Base-by-base conservation (phyloP, 2,888 invertebrate genomes). In the Limenitis camilla region DNA sequence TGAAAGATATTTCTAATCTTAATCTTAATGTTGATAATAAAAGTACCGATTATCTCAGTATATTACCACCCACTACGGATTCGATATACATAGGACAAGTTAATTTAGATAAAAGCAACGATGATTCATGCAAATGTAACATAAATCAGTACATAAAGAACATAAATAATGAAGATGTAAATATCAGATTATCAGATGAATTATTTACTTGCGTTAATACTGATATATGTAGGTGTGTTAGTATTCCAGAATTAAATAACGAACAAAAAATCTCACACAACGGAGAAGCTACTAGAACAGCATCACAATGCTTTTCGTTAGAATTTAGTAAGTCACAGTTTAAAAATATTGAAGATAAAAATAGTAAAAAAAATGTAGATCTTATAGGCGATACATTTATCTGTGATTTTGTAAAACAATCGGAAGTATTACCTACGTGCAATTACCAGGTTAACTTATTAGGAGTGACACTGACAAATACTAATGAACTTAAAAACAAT, bases 61-160 rank as follows among this genome's bases (percentile, higher is more conserved):
- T 27, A 5, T 43, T 64, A 33, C 67, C 65, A 8, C 38, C 52
- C 28, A 57, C 61, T n/a, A 75, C 70, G 9, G 66, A 71, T 57
- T 82, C 82, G 32, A 77, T 76, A 63, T 81, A 78, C 57, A 77
- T 84, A 59, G 77, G 75, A 30, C 68, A 69, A 10, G 61, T 81
- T 27, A 76, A 78, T 71, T 70, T 81, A 50, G 78, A 83, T 40
- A 81, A 76, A 66, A 80, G 77, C 61, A 69, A 69, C 56, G 75
- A 79, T 53, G 65, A 66, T 43, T 39, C 59, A 44, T 71, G 68
- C 59, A 74, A 71, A 63, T 70, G 69, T 63, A 35, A 11, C 28
- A 56, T 56, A 19, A 48, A 51, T 6, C 27, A 53, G n/a, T 42
- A 30, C n/a, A 19, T 59, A 44, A 30, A 42, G 43, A 46, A 51